These are phyloP conservation scores for Grammomys surdaster DNA, from an alignment of 2,113 vertebrate genomes.

Conservation along the genomic window DNA sequence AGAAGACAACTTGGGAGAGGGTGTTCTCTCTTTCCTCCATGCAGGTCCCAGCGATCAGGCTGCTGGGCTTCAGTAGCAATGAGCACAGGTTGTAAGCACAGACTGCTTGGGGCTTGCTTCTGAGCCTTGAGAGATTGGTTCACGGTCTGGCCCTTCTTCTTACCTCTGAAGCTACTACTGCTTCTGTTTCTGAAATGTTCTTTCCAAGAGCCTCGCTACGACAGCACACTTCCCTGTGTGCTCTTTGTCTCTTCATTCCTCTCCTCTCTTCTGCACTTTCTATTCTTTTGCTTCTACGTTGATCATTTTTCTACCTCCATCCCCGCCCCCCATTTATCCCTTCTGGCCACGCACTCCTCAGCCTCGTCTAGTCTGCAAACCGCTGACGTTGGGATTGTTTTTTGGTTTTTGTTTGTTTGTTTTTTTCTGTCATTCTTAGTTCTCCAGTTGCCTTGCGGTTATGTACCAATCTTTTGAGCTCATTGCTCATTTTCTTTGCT, in stretches of 20 bases:
- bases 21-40: background rate
- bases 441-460: conserved; percentile 21
- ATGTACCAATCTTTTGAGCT: background rate
- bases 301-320: background rate
- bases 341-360: background rate
- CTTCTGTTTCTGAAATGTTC: background rate
- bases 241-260: background rate
- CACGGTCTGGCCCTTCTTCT: background rate
- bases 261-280: background rate
- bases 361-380: conserved; percentile 39
- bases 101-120: background rate
- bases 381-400: too few species aligned
- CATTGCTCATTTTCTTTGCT: background rate
- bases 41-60: too few species aligned
- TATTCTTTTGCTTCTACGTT: background rate
- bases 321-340: conserved; percentile 10
- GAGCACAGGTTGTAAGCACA: background rate
- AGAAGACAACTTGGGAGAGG: background rate
- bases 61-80: background rate
- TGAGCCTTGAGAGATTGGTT: background rate
- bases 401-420: too few species aligned
- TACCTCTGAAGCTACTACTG: background rate
- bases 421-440: background rate
- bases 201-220: background rate
- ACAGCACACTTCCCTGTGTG: background rate